Evolutionary conservation across 2,888 invertebrate genomes (phyloP).

Genomic region (Ernsta delagoae): DNA sequence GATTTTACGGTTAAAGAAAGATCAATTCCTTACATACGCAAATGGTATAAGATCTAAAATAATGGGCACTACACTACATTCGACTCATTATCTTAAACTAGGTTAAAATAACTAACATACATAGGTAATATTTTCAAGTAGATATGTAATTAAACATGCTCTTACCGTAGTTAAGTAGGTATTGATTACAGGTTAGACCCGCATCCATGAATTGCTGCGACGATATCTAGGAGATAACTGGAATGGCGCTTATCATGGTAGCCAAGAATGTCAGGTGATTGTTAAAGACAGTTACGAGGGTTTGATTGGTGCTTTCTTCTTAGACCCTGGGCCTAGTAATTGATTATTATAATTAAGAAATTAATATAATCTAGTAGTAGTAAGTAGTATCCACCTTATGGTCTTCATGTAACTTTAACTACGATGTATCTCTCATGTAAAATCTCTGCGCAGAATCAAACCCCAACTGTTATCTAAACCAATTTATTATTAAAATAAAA

Average conservation of each 20-base stretch:
- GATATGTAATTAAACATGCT: neutral
- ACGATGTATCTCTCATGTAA: too few relatives aligned
- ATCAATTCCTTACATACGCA: too few relatives aligned
- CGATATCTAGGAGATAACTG: neutral
- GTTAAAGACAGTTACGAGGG: neutral
- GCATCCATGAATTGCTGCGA: conserved; percentile 1
- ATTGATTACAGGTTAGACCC: neutral
- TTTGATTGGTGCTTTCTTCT: neutral
- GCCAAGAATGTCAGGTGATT: neutral
- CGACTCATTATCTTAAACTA: too few relatives aligned
- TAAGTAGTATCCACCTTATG: too few relatives aligned
- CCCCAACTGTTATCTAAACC: conserved; percentile 9
- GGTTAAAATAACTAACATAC: too few relatives aligned
- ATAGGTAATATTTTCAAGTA: too few relatives aligned
- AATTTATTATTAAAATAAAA: conserved; percentile 3
- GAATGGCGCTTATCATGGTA: neutral
- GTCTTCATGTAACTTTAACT: too few relatives aligned
- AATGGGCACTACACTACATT: too few relatives aligned
- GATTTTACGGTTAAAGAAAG: too few relatives aligned
- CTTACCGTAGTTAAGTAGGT: neutral
- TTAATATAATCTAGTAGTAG: too few relatives aligned
- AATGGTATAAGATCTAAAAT: too few relatives aligned
- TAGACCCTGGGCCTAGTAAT: neutral
- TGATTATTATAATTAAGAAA: too few relatives aligned
- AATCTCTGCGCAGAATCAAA: conserved; percentile 47